These are phyloP conservation scores for Terrapene triunguis DNA, from an alignment of 2,113 vertebrate genomes.

Conservation along the genomic window DNA sequence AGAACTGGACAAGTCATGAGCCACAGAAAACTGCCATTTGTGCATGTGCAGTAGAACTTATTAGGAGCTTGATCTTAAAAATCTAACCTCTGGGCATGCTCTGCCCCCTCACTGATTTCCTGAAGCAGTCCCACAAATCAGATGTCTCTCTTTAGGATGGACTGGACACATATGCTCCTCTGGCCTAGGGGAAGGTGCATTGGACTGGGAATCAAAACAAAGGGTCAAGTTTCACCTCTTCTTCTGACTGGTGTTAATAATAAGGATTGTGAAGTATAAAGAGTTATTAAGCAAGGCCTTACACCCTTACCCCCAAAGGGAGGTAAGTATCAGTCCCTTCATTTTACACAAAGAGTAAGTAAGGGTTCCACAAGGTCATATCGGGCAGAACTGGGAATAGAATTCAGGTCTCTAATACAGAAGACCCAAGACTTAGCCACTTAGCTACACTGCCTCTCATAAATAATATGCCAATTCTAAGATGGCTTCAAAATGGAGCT, in stretches of 20 bases:
- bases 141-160: not conserved
- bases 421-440: not conserved
- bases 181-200: conserved; percentile 12
- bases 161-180: not conserved
- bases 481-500: not conserved
- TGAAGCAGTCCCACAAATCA: not conserved
- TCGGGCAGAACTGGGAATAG: not conserved
- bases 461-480: not conserved
- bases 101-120: not conserved
- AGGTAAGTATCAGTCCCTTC: not conserved
- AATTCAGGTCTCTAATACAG: not conserved
- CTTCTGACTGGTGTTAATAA: not conserved
- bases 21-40: not conserved
- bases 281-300: not conserved
- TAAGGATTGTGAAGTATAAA: not conserved
- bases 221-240: not conserved
- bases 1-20: not conserved
- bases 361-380: not conserved
- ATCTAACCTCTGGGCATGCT: not conserved
- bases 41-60: not conserved
- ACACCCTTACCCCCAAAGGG: not conserved
- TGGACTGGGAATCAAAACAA: not conserved
- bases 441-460: not conserved
- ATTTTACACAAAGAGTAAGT: not conserved
- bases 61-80: not conserved